Conservation (phyloP, 2,113 vertebrate genomes). For the Scolopax mira region DNA sequence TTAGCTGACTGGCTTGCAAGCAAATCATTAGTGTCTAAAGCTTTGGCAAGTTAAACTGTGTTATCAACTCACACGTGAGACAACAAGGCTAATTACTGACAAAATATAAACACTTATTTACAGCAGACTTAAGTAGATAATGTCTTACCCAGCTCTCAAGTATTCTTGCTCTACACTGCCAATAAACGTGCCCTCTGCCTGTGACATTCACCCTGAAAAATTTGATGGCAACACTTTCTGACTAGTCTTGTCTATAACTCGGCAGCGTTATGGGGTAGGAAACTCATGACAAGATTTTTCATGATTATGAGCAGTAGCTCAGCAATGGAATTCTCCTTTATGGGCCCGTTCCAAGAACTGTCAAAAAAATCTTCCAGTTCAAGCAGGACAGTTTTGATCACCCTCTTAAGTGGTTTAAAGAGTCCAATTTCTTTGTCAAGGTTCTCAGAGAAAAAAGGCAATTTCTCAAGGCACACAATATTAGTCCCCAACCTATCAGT, state of each 20-base stretch:
- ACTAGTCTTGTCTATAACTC: background rate
- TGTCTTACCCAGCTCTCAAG: background rate
- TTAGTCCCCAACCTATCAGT: slow-evolving; percentile 47
- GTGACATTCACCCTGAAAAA: background rate
- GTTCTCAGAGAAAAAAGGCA: slow-evolving; percentile 49
- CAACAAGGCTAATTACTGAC: background rate
- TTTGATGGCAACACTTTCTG: background rate
- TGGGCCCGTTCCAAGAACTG: slow-evolving; percentile 11
- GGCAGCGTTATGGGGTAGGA: background rate
- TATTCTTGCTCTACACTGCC: background rate
- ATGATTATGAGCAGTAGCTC: background rate
- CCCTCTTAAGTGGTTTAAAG: slow-evolving; percentile 51
- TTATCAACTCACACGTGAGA: background rate
- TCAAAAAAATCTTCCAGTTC: slow-evolving; percentile 29
- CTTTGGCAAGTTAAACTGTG: background rate
- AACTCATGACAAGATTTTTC: slow-evolving; percentile 8
- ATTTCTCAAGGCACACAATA: slow-evolving; percentile 53
- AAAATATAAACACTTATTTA: background rate
- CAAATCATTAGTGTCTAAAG: background rate
- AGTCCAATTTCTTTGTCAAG: slow-evolving; percentile 73
- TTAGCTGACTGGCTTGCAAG: background rate
- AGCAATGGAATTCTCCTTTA: slow-evolving; percentile 28
- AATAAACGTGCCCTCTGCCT: background rate
- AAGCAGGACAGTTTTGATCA: slow-evolving; percentile 53
- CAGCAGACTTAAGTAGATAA: background rate